Evolutionary conservation across 1,140 invertebrate genomes (phyloP).

Genomic region (Drosophila quadrilineata): DNA sequence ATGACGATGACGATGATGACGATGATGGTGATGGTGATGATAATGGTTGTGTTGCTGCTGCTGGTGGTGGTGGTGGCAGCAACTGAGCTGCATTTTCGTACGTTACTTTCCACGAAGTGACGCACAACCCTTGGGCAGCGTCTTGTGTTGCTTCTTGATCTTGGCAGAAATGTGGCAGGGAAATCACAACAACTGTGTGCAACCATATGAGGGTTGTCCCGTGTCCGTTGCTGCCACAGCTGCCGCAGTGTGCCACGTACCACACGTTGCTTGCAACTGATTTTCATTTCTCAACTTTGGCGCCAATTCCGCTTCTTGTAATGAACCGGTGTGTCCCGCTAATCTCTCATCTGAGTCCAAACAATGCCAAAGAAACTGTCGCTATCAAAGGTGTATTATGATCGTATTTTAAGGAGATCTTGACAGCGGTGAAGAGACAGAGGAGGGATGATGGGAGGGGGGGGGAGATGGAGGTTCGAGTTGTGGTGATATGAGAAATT

Average conservation of each 20-base stretch:
- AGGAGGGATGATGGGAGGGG: no score
- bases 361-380: neutral
- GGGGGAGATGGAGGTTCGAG: no score
- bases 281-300: conserved; percentile 20
- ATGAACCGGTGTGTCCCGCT: conserved; percentile 42
- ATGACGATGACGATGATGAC: conserved; percentile 35
- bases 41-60: conserved; percentile 36
- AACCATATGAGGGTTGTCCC: conserved; percentile 43
- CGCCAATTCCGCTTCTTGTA: conserved; percentile 40
- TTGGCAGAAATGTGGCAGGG: conserved; percentile 47
- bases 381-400: neutral
- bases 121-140: conserved; percentile 43
- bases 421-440: neutral
- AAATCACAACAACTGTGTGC: neutral
- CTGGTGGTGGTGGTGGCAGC: conserved; percentile 39
- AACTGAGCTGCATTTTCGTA: conserved; percentile 68
- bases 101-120: conserved; percentile 51
- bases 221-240: conserved; percentile 29
- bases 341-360: conserved; percentile 22
- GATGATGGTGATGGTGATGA: conserved; percentile 30
- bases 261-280: conserved; percentile 30
- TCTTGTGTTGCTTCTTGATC: conserved; percentile 41
- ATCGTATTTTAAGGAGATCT: neutral
- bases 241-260: conserved; percentile 48
- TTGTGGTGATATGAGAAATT: no score